These are phyloP conservation scores for Tribolium castaneum DNA, from an alignment of 1,140 invertebrate species.

Conservation along the genomic window DNA sequence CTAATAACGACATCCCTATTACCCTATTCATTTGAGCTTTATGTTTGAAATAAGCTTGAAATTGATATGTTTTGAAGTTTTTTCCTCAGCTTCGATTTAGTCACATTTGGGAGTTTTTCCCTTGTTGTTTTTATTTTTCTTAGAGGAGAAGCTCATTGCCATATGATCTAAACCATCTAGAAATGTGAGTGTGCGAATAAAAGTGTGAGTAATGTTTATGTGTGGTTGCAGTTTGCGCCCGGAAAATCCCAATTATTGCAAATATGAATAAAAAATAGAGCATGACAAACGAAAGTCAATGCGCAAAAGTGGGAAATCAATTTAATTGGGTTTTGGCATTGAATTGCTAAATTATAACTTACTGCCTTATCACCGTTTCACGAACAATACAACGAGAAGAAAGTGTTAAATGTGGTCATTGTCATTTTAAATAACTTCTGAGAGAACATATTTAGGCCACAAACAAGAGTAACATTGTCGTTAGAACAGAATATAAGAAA, in stretches of 20 bases:
- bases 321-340: not conserved
- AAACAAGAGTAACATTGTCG: not conserved
- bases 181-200: not conserved
- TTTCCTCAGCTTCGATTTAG: too few species aligned
- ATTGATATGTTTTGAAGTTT: too few species aligned
- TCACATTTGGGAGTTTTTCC: too few species aligned
- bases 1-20: too few species aligned
- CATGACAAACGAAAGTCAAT: not conserved
- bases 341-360: not conserved
- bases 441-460: not conserved
- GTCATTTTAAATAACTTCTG: conserved; percentile 22
- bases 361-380: not conserved
- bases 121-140: too few species aligned
- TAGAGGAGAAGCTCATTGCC: too few species aligned
- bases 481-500: not conserved
- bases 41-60: too few species aligned
- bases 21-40: too few species aligned
- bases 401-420: conserved; percentile 26
- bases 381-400: conserved; percentile 20
- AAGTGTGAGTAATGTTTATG: not conserved
- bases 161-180: not conserved
- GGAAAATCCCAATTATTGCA: not conserved
- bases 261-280: not conserved
- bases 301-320: not conserved
- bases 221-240: not conserved